Conservation (phyloP, 1,140 invertebrate genomes). For the Stenopsyche tienmushanensis region DNA sequence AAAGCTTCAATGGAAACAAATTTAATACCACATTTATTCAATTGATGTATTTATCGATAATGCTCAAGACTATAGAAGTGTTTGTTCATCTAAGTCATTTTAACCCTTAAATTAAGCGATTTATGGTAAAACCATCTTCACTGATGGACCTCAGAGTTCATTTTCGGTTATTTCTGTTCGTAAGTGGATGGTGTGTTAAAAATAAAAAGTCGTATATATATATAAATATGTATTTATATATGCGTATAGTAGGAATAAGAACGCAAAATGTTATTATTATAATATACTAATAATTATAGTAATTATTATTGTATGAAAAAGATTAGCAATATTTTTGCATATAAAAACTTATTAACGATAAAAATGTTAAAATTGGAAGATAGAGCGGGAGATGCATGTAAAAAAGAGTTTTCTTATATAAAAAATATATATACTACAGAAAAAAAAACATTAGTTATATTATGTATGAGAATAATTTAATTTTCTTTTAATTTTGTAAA, state of each 20-base stretch:
- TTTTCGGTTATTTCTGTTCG: constrained; percentile 9
- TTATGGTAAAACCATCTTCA: constrained; percentile 16
- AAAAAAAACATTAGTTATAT: constrained; percentile 37
- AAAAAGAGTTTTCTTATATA: constrained; percentile 36
- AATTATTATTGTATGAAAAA: constrained; percentile 39
- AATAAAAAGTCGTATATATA: background rate
- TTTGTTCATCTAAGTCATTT: constrained; percentile 24
- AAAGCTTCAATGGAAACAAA: too few species aligned
- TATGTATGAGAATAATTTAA: constrained; percentile 25
- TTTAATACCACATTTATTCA: too few species aligned
- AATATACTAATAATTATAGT: too few species aligned
- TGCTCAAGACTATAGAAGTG: constrained; percentile 15
- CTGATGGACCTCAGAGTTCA: constrained; percentile 12
- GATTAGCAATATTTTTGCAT: constrained; percentile 42
- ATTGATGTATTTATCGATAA: too few species aligned
- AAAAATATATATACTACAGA: constrained; percentile 15
- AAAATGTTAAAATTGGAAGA: constrained; percentile 26
- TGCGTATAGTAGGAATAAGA: background rate
- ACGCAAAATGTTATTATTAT: background rate
- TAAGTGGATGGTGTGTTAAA: background rate
- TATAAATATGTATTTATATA: constrained; percentile 3
- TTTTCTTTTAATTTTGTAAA: constrained; percentile 32
- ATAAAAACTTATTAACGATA: constrained; percentile 38
- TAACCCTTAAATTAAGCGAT: constrained; percentile 2
- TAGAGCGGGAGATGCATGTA: constrained; percentile 29